phyloP scores from a whole-genome alignment of 2,888 invertebrate species.

The Adelognathus sp. region DNA sequence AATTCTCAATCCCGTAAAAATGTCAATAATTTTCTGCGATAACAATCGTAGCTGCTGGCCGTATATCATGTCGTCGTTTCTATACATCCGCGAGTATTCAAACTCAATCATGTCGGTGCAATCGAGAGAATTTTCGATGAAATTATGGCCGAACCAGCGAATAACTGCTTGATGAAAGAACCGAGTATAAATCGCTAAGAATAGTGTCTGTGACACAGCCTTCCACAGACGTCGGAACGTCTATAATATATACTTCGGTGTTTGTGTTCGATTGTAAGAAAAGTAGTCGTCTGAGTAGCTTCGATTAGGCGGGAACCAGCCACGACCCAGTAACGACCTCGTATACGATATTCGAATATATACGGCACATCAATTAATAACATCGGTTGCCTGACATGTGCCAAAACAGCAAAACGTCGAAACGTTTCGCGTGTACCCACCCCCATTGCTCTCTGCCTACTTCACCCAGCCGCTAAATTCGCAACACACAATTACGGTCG shows the following conservation, averaged over 20 bases:
- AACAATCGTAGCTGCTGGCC: not conserved
- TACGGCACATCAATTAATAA: not conserved
- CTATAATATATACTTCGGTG: not conserved
- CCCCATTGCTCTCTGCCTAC: not conserved
- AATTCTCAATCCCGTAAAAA: not conserved
- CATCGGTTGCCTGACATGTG: not conserved
- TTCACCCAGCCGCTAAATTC: not conserved
- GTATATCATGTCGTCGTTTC: too few relatives aligned
- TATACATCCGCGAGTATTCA: too few relatives aligned
- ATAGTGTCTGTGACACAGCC: not conserved
- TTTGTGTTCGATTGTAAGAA: not conserved
- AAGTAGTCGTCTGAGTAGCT: not conserved
- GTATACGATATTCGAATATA: not conserved
- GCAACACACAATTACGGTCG: slow-evolving; percentile 1
- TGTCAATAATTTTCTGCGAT: slow-evolving; percentile 21
- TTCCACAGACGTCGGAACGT: not conserved
- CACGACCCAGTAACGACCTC: not conserved
- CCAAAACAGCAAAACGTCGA: not conserved
- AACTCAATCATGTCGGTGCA: too few relatives aligned
- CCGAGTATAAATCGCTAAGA: not conserved
- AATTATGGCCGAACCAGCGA: not conserved
- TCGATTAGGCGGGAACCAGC: not conserved
- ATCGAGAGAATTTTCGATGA: too few relatives aligned
- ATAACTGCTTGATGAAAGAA: not conserved
- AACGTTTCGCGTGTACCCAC: not conserved